A percentile compares a stretch with the other conserved stretches of the same genome.
Evolutionary conservation across 2,888 invertebrate genomes (phyloP).

Genomic region (Drosophila neotestacea): DNA sequence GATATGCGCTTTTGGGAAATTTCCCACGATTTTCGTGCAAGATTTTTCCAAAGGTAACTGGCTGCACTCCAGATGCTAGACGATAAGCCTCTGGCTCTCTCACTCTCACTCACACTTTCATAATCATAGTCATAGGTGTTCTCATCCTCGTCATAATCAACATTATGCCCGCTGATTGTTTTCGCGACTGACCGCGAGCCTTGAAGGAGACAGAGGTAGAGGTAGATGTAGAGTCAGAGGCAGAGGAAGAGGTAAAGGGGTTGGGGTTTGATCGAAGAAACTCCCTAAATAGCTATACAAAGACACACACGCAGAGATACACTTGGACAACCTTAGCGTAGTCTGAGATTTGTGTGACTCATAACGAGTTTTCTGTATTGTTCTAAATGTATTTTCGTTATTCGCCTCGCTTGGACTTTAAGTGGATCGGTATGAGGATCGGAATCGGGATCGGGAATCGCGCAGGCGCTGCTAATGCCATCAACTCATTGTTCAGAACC

Average conservation of each 20-base stretch:
- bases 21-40: conserved; percentile 78
- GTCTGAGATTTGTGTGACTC: conserved; percentile 77
- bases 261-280: conserved; percentile 47
- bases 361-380: conserved; percentile 70
- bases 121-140: conserved; percentile 41
- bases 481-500: conserved; percentile 55
- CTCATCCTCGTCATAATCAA: conserved; percentile 61
- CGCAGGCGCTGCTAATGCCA: conserved; percentile 58
- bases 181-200: conserved; percentile 75
- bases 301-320: conserved; percentile 19
- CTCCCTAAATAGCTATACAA: conserved; percentile 54
- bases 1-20: conserved; percentile 78
- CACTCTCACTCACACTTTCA: conserved; percentile 29
- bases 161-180: conserved; percentile 72
- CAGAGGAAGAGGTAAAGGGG: conserved; percentile 39
- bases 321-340: conserved; percentile 51
- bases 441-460: conserved; percentile 43
- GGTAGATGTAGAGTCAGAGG: background rate
- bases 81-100: conserved; percentile 35
- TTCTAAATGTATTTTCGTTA: conserved; percentile 50
- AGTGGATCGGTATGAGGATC: conserved; percentile 64
- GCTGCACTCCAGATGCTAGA: conserved; percentile 33
- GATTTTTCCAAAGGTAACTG: conserved; percentile 64
- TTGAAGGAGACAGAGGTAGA: background rate
- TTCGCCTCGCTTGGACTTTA: conserved; percentile 75